Evolutionary conservation across 1,140 invertebrate genomes (phyloP).

Genomic region (Gryon sp.): DNA sequence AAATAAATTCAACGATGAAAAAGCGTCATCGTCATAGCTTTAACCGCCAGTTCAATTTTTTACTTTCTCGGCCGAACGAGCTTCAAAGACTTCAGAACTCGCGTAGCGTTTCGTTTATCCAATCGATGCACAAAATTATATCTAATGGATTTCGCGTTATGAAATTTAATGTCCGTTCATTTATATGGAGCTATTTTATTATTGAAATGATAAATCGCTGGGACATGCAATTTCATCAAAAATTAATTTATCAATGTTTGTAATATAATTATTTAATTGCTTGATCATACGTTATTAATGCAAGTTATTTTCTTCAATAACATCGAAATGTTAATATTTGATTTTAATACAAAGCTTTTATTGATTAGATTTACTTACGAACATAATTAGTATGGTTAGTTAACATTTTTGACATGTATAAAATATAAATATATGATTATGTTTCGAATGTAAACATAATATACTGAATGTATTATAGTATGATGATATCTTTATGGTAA

Average conservation of each 20-base stretch:
- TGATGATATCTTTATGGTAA: too few relatives aligned
- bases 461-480: too few relatives aligned
- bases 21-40: slow-evolving; percentile 2
- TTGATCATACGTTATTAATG: slow-evolving; percentile 52
- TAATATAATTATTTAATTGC: slow-evolving; percentile 39
- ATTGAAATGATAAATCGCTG: slow-evolving; percentile 44
- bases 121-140: slow-evolving; percentile 45
- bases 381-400: too few relatives aligned
- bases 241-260: slow-evolving; percentile 41
- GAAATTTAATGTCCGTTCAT: slow-evolving; percentile 42
- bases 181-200: slow-evolving; percentile 33
- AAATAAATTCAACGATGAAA: slow-evolving; percentile 18
- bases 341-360: too few relatives aligned
- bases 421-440: too few relatives aligned
- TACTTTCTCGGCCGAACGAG: slow-evolving; percentile 17
- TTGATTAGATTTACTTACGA: too few relatives aligned
- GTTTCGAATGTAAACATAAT: too few relatives aligned
- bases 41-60: slow-evolving; percentile 24
- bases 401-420: too few relatives aligned
- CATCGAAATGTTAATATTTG: too few relatives aligned
- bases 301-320: slow-evolving; percentile 8
- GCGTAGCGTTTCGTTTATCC: slow-evolving; percentile 5
- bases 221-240: slow-evolving; percentile 37
- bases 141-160: slow-evolving; percentile 40
- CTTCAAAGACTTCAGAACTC: slow-evolving; percentile 10